phyloP scores from a whole-genome alignment of 1,140 invertebrate genomes.

The Nebria ingens region DNA sequence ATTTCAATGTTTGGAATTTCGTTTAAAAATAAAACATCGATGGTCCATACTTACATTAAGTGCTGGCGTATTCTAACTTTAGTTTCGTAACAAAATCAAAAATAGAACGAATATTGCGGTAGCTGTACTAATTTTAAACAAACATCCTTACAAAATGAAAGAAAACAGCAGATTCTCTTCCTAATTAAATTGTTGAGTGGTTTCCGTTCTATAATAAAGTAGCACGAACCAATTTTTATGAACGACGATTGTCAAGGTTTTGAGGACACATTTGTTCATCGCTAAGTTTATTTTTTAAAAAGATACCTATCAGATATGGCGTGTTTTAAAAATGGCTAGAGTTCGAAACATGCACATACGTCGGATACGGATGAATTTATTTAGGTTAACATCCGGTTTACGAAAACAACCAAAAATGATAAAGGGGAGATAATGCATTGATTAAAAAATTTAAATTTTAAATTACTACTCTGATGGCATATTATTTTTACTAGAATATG shows the following conservation, averaged over 20 bases:
- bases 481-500: too few relatives aligned
- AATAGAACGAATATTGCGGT: background rate
- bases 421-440: background rate
- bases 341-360: background rate
- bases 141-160: background rate
- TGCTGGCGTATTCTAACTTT: too few relatives aligned
- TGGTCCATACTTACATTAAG: too few relatives aligned
- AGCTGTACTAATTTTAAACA: background rate
- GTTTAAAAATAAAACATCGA: too few relatives aligned
- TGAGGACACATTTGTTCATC: background rate
- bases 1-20: too few relatives aligned
- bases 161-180: background rate
- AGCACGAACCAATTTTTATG: background rate
- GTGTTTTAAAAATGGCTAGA: too few relatives aligned
- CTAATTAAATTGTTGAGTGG: background rate
- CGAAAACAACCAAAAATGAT: background rate
- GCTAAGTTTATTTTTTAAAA: background rate
- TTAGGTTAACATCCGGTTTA: background rate
- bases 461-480: too few relatives aligned
- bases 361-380: background rate
- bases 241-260: background rate
- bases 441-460: background rate
- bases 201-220: background rate
- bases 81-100: background rate
- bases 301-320: background rate